These are phyloP conservation scores for Busseola fusca DNA, from an alignment of 2,888 invertebrate species.

Conservation along the genomic window DNA sequence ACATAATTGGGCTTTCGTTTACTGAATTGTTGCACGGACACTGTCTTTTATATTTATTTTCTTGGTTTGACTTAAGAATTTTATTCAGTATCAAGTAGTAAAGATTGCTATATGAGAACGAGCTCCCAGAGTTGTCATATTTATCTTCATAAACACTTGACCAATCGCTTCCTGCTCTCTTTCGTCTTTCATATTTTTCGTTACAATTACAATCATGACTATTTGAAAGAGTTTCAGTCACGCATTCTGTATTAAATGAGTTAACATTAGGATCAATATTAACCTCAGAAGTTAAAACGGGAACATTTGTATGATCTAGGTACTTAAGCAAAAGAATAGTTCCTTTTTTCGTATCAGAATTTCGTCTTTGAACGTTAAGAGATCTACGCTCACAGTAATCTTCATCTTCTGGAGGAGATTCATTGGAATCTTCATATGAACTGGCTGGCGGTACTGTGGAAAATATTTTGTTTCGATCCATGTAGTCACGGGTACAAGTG, in stretches of 20 bases:
- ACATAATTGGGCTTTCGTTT: conserved; percentile 33
- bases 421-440: conserved; percentile 27
- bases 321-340: conserved; percentile 3
- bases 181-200: conserved; percentile 60
- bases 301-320: conserved; percentile 20
- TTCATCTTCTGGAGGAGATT: conserved; percentile 67
- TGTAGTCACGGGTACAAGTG: conserved; percentile 81
- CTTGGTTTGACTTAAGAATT: conserved; percentile 33
- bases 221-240: conserved; percentile 27
- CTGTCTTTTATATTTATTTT: conserved; percentile 14
- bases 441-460: conserved; percentile 47
- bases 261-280: background rate
- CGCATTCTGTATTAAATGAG: background rate
- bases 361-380: conserved; percentile 72
- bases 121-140: conserved; percentile 15
- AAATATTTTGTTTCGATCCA: conserved; percentile 78
- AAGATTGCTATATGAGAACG: conserved; percentile 44
- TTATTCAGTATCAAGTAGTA: conserved; percentile 51
- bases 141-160: conserved; percentile 6
- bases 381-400: conserved; percentile 84
- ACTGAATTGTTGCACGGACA: conserved; percentile 58
- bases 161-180: conserved; percentile 58
- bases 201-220: conserved; percentile 61
- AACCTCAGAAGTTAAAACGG: background rate
- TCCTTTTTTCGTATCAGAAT: conserved; percentile 60